phyloP scores from a whole-genome alignment of 2,888 invertebrate genomes.

The Macropis europaea region DNA sequence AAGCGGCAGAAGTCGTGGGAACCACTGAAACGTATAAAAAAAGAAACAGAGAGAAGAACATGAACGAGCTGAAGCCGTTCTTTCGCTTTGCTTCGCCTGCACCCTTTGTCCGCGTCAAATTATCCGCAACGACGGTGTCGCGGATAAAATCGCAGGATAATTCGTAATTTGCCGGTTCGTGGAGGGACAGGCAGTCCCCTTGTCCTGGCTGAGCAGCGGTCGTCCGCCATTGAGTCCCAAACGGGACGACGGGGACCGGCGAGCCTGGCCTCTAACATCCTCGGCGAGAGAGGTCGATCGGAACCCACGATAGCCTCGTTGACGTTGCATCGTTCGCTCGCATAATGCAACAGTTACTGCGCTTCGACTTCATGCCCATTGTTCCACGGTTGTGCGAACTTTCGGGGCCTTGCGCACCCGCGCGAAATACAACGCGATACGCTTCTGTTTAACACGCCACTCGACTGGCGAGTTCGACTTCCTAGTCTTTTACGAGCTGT shows the following conservation, averaged over 20 bases:
- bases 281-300: conserved; percentile 58
- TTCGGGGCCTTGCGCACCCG: conserved; percentile 38
- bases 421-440: conserved; percentile 7
- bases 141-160: conserved; percentile 7
- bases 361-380: conserved; percentile 49
- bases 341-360: conserved; percentile 58
- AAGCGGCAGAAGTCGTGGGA: too few species aligned
- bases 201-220: conserved; percentile 21
- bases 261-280: conserved; percentile 51
- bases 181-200: conserved; percentile 1
- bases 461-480: not conserved
- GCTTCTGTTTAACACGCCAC: not conserved
- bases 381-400: conserved; percentile 59
- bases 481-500: not conserved
- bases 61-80: too few species aligned
- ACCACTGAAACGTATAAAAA: too few species aligned
- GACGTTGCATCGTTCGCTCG: conserved; percentile 53
- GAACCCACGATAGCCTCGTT: conserved; percentile 62
- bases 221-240: conserved; percentile 33
- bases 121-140: conserved; percentile 15
- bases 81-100: not conserved
- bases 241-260: conserved; percentile 12
- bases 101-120: conserved; percentile 29
- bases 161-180: conserved; percentile 22
- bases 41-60: too few species aligned